These are phyloP conservation scores for Pyrgilauda ruficollis DNA, from an alignment of 2,113 vertebrate genomes.

Conservation along the genomic window DNA sequence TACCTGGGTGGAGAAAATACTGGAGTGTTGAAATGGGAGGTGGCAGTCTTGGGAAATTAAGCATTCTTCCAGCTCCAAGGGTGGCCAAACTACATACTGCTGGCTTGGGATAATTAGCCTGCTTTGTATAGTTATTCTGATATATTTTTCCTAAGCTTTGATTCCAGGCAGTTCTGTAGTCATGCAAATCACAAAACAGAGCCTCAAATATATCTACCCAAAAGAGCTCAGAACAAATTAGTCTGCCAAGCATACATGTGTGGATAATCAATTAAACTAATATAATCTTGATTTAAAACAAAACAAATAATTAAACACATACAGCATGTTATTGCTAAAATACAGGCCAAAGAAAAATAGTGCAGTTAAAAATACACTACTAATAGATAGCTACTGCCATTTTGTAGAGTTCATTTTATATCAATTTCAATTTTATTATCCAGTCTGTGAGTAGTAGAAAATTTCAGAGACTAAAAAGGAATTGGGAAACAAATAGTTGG, in stretches of 20 bases:
- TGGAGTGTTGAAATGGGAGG: neutral
- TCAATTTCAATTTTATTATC: neutral
- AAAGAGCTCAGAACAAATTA: neutral
- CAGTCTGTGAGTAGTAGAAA: neutral
- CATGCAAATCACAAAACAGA: neutral
- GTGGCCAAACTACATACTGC: neutral
- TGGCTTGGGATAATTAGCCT: neutral
- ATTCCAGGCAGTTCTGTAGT: neutral
- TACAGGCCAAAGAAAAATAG: neutral
- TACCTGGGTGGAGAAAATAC: neutral
- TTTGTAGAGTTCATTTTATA: neutral
- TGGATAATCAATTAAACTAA: constrained; percentile 24
- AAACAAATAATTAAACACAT: neutral
- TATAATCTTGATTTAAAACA: neutral
- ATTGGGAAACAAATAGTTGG: neutral
- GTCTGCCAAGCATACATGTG: neutral
- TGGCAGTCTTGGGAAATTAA: neutral
- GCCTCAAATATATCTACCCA: neutral
- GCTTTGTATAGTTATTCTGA: neutral
- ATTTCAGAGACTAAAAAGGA: neutral
- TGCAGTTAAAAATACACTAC: neutral
- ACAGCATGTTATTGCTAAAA: neutral
- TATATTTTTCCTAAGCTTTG: neutral
- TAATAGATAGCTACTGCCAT: neutral
- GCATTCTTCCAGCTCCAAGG: neutral